Base-by-base conservation (phyloP, 2,797 vertebrate species). In the Limnodromus scolopaceus region DNA sequence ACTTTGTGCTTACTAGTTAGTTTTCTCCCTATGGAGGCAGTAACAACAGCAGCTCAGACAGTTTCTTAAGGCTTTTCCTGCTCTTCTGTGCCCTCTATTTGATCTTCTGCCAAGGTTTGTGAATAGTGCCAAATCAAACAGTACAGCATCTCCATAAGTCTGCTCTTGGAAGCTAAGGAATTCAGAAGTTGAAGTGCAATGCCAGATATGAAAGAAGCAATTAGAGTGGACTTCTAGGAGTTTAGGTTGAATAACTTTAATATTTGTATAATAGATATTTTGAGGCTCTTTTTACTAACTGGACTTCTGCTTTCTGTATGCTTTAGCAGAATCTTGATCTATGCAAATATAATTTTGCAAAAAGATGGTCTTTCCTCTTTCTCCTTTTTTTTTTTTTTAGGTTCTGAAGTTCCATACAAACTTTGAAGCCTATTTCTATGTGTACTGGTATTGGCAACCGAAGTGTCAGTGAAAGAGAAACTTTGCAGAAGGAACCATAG, bases 51-150 rank as follows among this genome's bases (percentile, higher is more conserved):
- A 96, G 94, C 12, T 83, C 95, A 97, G 98, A 96, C 96, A 96
- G 96, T 96, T 97, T 97, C 96, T 98, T 96, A 93, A 95, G 93
- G 94, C 96, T 97, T 98, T 97, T 97, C 96, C 96, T 98, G 97
- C 95, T 96, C 96, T 95, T 95, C 94, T 93, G 61, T 98, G 97
- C 97, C 96, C 97, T 97, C 95, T 97, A 68, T 97, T 97, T 97
- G 97, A 98, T 98, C 96, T 84, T 93, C 94, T 97, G 97, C 98
- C 98, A 97, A 97, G 92, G 91, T 68, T 79, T 92, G 90, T 89
- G 95, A 96, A 91, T 39, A 68, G 92, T 96, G 98, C 98, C 98
- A 98, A 98, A 97, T 96, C 97, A 98, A 98, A 98, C 96, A 98
- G 95, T 65, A 57, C 93, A 93, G 95, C 92, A 95, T 97, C 96